Percentiles rank a stretch among this genome's conserved stretches.
phyloP scores from a whole-genome alignment of 2,797 vertebrate genomes.

The Aulostomus chinensis region DNA sequence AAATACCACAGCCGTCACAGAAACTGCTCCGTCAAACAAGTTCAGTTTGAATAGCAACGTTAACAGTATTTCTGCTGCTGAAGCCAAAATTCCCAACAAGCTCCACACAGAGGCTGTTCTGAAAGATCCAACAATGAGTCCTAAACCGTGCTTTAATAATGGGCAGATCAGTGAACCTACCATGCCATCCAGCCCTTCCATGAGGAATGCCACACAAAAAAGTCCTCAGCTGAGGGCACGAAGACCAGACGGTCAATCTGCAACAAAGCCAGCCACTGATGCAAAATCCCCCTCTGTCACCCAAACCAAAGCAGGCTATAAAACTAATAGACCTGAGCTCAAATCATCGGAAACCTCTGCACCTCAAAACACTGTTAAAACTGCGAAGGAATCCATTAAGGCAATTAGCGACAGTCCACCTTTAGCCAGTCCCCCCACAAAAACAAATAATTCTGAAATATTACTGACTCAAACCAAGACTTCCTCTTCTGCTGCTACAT shows the following conservation, averaged over 20 bases:
- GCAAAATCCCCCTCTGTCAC: background rate
- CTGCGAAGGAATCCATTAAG: constrained; percentile 19
- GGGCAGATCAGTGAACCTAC: constrained; percentile 9
- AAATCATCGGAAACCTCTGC: constrained; percentile 11
- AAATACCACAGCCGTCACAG: background rate
- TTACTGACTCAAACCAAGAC: constrained; percentile 12
- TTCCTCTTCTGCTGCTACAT: constrained; percentile 2
- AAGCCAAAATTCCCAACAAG: constrained; percentile 11
- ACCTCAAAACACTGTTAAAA: constrained; percentile 16
- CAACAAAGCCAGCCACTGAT: constrained; percentile 15
- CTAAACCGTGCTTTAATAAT: constrained; percentile 12
- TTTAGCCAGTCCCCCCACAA: constrained; percentile 27
- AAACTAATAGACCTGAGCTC: constrained; percentile 5
- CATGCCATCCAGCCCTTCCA: constrained; percentile 26
- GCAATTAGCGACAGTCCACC: constrained; percentile 8
- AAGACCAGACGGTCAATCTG: constrained; percentile 15
- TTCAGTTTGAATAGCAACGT: background rate
- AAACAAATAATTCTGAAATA: constrained; percentile 17
- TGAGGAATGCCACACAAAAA: constrained; percentile 35
- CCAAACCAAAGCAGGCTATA: constrained; percentile 12
- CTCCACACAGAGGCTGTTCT: constrained; percentile 8
- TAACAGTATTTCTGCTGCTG: constrained; percentile 1
- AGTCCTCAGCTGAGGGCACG: constrained; percentile 40
- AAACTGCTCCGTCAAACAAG: constrained; percentile 16
- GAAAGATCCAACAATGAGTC: constrained; percentile 3